These are phyloP conservation scores for Nothocercus julius DNA, from an alignment of 2,113 vertebrate species.

Conservation along the genomic window DNA sequence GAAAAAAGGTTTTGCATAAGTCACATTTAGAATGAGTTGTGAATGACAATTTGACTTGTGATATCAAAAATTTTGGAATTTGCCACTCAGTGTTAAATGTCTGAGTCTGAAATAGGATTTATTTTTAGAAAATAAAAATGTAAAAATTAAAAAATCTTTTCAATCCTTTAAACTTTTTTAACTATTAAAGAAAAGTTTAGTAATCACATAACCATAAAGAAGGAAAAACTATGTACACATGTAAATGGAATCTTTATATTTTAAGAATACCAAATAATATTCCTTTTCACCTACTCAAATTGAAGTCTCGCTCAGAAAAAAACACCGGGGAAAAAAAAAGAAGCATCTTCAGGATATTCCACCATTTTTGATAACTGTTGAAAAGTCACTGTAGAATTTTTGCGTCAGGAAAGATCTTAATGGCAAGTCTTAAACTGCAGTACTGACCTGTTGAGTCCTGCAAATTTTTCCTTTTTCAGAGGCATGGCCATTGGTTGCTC, in stretches of 20 bases:
- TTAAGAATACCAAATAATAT: neutral
- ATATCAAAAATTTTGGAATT: neutral
- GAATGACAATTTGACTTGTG: neutral
- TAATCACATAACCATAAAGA: neutral
- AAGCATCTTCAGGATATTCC: neutral
- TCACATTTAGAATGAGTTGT: neutral
- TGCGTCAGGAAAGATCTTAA: neutral
- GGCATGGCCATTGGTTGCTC: neutral
- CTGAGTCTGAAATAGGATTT: neutral
- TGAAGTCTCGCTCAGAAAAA: neutral
- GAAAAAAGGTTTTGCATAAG: neutral
- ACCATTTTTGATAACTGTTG: neutral
- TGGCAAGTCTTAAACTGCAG: neutral
- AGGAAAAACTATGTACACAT: fast-evolving
- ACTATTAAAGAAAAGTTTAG: neutral
- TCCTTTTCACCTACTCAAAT: neutral
- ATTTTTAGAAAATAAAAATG: neutral
- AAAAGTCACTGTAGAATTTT: neutral
- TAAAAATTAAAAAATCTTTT: neutral
- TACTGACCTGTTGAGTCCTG: neutral
- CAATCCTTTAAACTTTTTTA: too few species aligned
- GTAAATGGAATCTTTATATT: neutral
- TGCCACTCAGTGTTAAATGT: neutral
- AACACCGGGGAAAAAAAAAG: neutral
- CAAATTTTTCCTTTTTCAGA: neutral